phyloP scores from a whole-genome alignment of 2,113 vertebrate species.

The Calonectris borealis region DNA sequence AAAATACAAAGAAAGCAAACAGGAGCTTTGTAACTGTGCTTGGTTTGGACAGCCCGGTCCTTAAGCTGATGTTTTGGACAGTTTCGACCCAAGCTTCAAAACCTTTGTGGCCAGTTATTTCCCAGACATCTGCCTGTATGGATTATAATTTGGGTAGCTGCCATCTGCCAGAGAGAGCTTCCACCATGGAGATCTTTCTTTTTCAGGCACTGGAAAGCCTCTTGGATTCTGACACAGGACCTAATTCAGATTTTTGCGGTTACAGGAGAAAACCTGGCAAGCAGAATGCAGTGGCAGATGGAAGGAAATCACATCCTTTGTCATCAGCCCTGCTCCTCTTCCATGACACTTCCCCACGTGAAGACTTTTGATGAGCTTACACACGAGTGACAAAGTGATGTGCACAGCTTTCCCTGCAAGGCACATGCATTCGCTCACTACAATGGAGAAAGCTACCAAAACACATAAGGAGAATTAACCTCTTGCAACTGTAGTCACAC shows the following conservation, averaged over 20 bases:
- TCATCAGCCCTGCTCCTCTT: background rate
- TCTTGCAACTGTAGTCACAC: background rate
- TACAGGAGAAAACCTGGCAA: background rate
- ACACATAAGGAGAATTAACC: background rate
- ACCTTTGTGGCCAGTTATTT: background rate
- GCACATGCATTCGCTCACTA: background rate
- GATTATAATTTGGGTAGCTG: background rate
- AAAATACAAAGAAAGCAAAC: background rate
- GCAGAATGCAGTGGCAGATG: background rate
- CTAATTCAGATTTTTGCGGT: background rate
- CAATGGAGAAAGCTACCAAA: background rate
- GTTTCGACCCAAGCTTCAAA: background rate
- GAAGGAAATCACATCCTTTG: background rate
- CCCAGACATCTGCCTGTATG: background rate
- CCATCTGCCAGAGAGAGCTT: background rate
- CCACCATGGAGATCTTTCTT: background rate
- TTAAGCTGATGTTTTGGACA: background rate
- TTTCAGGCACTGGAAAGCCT: background rate
- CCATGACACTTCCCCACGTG: background rate
- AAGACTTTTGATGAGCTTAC: background rate
- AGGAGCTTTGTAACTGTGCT: background rate
- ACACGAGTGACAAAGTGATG: background rate
- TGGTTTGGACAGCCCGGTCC: background rate
- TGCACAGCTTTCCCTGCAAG: background rate
- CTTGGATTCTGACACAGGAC: background rate